A percentile compares a stretch with the other conserved stretches of the same genome.
Evolutionary conservation across 2,888 invertebrate genomes (phyloP).

Genomic region (Cyclophora punctaria): DNA sequence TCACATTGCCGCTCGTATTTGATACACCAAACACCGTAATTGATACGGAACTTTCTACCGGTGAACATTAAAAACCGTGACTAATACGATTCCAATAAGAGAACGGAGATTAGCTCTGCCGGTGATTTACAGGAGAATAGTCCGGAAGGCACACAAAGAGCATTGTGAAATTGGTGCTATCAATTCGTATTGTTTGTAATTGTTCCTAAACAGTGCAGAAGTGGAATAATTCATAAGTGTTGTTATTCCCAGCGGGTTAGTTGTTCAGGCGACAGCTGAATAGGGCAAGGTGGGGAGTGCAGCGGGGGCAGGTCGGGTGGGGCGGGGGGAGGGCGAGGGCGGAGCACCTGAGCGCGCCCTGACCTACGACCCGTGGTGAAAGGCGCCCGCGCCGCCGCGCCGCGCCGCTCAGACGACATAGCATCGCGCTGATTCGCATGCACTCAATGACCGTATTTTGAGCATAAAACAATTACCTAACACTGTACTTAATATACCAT

Average conservation of each 20-base stretch:
- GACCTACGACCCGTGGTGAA: slow-evolving; percentile 74
- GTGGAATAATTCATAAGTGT: slow-evolving; percentile 70
- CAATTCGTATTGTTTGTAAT: slow-evolving; percentile 68
- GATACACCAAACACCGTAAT: slow-evolving; percentile 14
- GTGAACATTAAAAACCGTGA: slow-evolving; percentile 22
- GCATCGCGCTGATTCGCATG: slow-evolving; percentile 48
- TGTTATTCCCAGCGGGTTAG: slow-evolving; percentile 58
- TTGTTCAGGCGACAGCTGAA: slow-evolving; percentile 65
- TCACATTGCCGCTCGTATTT: slow-evolving; percentile 32
- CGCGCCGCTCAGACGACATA: slow-evolving; percentile 45
- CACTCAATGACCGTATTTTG: slow-evolving; percentile 49
- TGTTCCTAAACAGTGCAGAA: slow-evolving; percentile 59
- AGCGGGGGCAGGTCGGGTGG: slow-evolving; percentile 31
- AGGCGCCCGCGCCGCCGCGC: slow-evolving; percentile 58
- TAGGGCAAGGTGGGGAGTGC: slow-evolving; percentile 51
- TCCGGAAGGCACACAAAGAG: slow-evolving; percentile 51
- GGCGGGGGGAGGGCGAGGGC: slow-evolving; percentile 41
- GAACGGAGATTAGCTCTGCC: slow-evolving; percentile 20
- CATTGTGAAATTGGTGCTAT: slow-evolving; percentile 59
- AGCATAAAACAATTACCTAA: slow-evolving; percentile 21
- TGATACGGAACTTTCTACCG: slow-evolving; percentile 31
- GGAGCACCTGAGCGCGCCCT: slow-evolving; percentile 75
- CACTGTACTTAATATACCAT: too few species aligned
- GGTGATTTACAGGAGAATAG: slow-evolving; percentile 29
- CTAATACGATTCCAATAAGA: slow-evolving; percentile 22